These are phyloP conservation scores for Onychomys torridus DNA, from an alignment of 2,797 vertebrate species.

Conservation along the genomic window DNA sequence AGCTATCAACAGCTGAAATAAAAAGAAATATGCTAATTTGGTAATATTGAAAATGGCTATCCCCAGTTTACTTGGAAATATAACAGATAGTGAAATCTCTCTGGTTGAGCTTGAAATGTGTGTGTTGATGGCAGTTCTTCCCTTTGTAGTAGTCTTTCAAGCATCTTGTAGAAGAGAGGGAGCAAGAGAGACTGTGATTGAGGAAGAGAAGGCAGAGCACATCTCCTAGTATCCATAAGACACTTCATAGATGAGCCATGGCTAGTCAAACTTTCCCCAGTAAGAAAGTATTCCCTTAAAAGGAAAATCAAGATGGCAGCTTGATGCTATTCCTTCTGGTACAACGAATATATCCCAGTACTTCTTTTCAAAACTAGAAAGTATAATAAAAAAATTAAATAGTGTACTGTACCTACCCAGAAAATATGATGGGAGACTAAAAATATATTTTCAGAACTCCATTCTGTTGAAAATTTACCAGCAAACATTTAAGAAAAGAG, in stretches of 20 bases:
- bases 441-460: conserved; percentile 41
- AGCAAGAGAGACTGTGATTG: not conserved
- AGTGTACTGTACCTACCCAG: not conserved
- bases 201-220: not conserved
- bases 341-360: not conserved
- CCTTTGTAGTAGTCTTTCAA: conserved; percentile 30
- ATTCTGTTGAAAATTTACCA: conserved; percentile 28
- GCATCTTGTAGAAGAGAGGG: not conserved
- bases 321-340: not conserved
- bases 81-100: not conserved
- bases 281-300: not conserved
- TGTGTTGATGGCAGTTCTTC: not conserved
- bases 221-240: not conserved
- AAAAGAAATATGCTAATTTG: not conserved
- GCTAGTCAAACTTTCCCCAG: not conserved
- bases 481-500: conserved; percentile 21
- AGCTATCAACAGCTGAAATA: not conserved
- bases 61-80: not conserved
- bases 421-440: conserved; percentile 34
- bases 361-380: conserved; percentile 36
- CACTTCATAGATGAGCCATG: not conserved
- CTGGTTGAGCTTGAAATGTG: not conserved
- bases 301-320: not conserved
- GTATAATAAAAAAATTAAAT: not conserved
- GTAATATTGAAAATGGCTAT: not conserved